Base-by-base conservation (phyloP, 2,113 vertebrate species). In the Notothenia rossii region DNA sequence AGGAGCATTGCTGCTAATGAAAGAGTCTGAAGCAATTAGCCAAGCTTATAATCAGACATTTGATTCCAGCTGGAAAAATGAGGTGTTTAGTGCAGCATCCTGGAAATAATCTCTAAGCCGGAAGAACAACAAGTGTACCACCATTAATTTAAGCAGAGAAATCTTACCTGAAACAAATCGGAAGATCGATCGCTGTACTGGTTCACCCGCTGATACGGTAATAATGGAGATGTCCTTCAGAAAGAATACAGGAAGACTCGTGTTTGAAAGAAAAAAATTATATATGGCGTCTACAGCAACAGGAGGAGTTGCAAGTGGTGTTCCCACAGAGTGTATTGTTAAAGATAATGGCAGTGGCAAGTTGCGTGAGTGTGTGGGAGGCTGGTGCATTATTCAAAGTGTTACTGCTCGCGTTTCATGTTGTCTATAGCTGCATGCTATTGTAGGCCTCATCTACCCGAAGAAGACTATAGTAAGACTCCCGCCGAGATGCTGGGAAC, bases 261-360 rank as follows among this genome's bases (percentile, higher is more conserved):
- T 25, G 64, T 80, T 60, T 65, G 50, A 67, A 69, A 61, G 40
- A 70, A 18, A 58, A 40, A 50, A 54, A 56, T 48, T n/a, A 29
- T 17, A 53, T 53, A 18, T 74, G 0, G 4, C 59, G 51, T 17
- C 14, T 53, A 36, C 1, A 54, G 45, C 18, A 75, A 72, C 33
- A 43, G 14, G 8, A 83, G 63, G 64, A 62, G 49, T 20, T 64
- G 18, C 17, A 7, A 56, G 17, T 61, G 17, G 65, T 36, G 7
- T 65, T 81, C 59, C 45, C 45, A 56, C 66, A 51, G 60, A 70
- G 13, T 82, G 82, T 71, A 58, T 64, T 79, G 80, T 82, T 62
- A 53, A 81, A 87, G 78, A 76, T 84, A 86, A 88, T 85, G 79
- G 61, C 77, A 55, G 70, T 2, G 56, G 64, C 20, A 29, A 76